phyloP scores from a whole-genome alignment of 2,888 invertebrate species.

The Aelia acuminata region DNA sequence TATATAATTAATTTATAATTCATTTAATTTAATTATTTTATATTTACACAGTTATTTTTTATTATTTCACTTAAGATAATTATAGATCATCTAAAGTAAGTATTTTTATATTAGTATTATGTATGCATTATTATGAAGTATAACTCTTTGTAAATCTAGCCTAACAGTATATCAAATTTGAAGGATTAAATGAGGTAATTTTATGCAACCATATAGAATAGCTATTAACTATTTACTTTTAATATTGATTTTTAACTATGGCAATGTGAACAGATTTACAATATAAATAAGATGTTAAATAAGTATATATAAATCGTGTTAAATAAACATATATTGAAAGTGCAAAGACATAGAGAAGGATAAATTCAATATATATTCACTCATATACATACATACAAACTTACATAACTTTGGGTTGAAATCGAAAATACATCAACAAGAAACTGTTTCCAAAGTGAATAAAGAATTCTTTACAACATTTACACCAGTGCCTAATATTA shows the following conservation, averaged over 20 bases:
- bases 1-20: background rate
- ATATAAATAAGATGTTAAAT: background rate
- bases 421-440: background rate
- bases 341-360: background rate
- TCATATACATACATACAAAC: background rate
- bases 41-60: too few relatives aligned
- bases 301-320: background rate
- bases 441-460: background rate
- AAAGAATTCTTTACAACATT: conserved; percentile 17
- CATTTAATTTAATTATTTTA: too few relatives aligned
- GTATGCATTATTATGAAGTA: background rate
- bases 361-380: background rate
- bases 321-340: too few relatives aligned
- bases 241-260: background rate
- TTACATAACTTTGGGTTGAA: background rate
- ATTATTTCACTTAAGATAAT: background rate
- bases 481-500: background rate
- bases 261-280: background rate
- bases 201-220: background rate
- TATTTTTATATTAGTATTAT: background rate
- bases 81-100: background rate
- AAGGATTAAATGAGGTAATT: background rate
- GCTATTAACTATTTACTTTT: background rate
- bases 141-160: background rate
- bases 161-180: background rate